A percentile compares a stretch with the other conserved stretches of the same genome.
Conservation (phyloP, 2,888 invertebrate genomes). For the Blera fallax region DNA sequence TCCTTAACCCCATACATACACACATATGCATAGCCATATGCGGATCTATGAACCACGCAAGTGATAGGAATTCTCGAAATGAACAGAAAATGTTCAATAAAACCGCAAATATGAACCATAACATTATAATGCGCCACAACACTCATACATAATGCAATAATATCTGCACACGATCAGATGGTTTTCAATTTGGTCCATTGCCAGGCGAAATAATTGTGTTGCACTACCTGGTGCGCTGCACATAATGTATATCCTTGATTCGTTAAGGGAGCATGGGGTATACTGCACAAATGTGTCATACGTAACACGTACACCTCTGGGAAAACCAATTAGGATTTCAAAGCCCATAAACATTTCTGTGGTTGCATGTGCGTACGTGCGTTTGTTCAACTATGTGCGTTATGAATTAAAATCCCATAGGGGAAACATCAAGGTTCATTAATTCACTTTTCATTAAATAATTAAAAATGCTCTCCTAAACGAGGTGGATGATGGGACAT, state of each 20-base stretch:
- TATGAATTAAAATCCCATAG: conserved; percentile 41
- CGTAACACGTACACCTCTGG: conserved; percentile 53
- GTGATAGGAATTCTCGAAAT: not conserved
- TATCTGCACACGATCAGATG: conserved; percentile 43
- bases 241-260: conserved; percentile 41
- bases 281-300: conserved; percentile 13
- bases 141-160: conserved; percentile 43
- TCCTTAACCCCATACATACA: not conserved
- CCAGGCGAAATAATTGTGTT: not conserved
- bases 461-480: conserved; percentile 50
- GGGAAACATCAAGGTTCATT: conserved; percentile 43
- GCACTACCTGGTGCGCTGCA: not conserved
- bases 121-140: conserved; percentile 49
- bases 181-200: conserved; percentile 43
- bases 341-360: conserved; percentile 63
- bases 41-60: not conserved
- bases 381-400: not conserved
- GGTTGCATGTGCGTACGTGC: conserved; percentile 10
- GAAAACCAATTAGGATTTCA: conserved; percentile 70
- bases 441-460: conserved; percentile 68
- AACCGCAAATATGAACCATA: conserved; percentile 53
- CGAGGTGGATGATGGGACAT: conserved; percentile 47
- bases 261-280: conserved; percentile 7
- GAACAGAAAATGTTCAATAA: conserved; percentile 40
- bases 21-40: not conserved